Base-by-base conservation (phyloP, 35 echinoderm and acorn worm species). In the Eucidaris tribuloides region DNA sequence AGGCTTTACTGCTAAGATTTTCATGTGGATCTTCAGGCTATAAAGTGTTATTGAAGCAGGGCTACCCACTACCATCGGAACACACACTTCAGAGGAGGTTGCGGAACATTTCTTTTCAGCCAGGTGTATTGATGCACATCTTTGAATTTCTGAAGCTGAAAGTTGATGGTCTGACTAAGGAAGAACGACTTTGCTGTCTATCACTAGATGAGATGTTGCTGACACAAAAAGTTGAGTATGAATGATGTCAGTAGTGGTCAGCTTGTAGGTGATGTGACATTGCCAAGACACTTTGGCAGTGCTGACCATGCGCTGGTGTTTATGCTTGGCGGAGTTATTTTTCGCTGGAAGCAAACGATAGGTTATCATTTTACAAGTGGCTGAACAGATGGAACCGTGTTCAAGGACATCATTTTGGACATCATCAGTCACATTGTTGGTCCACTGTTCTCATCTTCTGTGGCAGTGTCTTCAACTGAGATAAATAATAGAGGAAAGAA, bases 171-270 rank as follows among this genome's bases (percentile, higher is more conserved):
- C 52, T 87, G 54, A 87, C 50, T 29, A 38, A 87, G 20, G 65
- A 87, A 63, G 84, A 87, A 63, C 48, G 35, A 43, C 55, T 79
- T 45, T 87, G 72, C 57, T 87, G 74, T 62, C 24, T 87, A 20
- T 79, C 84, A 62, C 71, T 79, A 14, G 71, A 87, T 66, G 58
- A 87, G 61, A 87, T 87, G 84, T 87, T 74, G 59, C 27, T 87
- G 13, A 79, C 74, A 79, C 71, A 71, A 61, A 78, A 72, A 40
- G 54, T 87, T n/a, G 71, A 87, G 31, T 79, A 44, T 79, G n/a
- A n/a, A n/a, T n/a, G 74, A 87, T 44, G 65, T 50, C 49, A 76
- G 33, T 52, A 72, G 41, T 74, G 82, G 45, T 46, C 19, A 85
- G 3, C 31, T 71, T 38, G 38, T 42, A 38, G 65, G 65, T 25